phyloP scores from a whole-genome alignment of 1,140 invertebrate species.

The Magallana gigas region DNA sequence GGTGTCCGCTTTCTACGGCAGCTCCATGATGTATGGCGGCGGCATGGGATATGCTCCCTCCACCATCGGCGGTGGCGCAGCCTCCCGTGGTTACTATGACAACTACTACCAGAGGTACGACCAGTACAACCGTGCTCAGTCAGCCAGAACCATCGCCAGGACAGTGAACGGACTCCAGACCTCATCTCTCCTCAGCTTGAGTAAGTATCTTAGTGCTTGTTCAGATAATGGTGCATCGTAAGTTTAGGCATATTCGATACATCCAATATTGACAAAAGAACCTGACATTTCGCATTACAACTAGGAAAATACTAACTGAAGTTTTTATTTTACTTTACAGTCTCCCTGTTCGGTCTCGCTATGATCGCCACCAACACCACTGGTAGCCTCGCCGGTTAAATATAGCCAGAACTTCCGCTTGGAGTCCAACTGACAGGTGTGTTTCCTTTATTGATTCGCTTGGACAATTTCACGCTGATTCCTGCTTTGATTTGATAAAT shows the following conservation, averaged over 20 bases:
- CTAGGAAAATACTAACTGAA: background rate
- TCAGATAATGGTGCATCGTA: too few relatives aligned
- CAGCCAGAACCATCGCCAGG: background rate
- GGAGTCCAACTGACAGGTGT: conserved; percentile 7
- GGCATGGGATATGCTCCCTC: background rate
- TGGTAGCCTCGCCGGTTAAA: conserved; percentile 11
- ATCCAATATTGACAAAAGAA: too few relatives aligned
- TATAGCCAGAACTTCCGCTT: background rate
- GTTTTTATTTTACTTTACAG: background rate
- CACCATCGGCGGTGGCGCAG: background rate
- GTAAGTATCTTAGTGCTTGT: background rate
- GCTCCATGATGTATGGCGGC: background rate
- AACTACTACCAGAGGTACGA: conserved; percentile 10
- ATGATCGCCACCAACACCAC: conserved; percentile 23
- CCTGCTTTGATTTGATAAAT: too few relatives aligned
- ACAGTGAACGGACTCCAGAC: background rate
- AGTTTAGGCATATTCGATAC: too few relatives aligned
- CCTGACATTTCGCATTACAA: too few relatives aligned
- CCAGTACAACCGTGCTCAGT: conserved; percentile 17
- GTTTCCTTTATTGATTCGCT: background rate
- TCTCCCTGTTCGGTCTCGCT: conserved; percentile 13
- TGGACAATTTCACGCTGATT: too few relatives aligned
- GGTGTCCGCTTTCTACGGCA: conserved; percentile 2
- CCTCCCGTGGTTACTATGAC: background rate
- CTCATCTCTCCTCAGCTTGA: background rate